Conservation (phyloP, 1,140 invertebrate species). For the Eupristina koningsbergeri region DNA sequence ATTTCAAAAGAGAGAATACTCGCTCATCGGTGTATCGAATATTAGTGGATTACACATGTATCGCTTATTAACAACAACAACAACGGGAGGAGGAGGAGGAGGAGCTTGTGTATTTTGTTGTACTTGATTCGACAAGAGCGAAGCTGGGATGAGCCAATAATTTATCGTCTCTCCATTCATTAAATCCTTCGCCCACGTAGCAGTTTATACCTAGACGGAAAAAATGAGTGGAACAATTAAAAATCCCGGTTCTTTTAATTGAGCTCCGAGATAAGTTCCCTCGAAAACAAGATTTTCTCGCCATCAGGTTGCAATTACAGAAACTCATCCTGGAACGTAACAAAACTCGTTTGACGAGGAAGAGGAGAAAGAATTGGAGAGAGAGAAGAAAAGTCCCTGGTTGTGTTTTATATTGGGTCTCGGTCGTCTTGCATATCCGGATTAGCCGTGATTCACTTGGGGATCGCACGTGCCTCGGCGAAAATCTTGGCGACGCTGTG, state of each 20-base stretch:
- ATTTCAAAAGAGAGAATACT: no score
- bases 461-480: neutral
- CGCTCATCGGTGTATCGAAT: neutral
- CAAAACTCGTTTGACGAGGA: no score
- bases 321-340: neutral
- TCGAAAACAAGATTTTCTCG: neutral
- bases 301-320: neutral
- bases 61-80: no score
- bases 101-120: neutral
- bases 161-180: neutral
- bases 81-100: no score
- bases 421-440: neutral
- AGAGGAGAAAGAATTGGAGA: no score
- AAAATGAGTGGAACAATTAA: neutral
- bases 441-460: neutral
- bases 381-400: no score
- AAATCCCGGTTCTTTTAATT: neutral
- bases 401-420: no score
- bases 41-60: neutral
- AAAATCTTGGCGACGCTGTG: neutral
- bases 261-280: neutral
- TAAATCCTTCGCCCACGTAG: neutral
- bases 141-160: no score
- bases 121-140: no score
- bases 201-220: neutral